Conservation (phyloP, 1,140 invertebrate species). For the Drosophila willistoni region DNA sequence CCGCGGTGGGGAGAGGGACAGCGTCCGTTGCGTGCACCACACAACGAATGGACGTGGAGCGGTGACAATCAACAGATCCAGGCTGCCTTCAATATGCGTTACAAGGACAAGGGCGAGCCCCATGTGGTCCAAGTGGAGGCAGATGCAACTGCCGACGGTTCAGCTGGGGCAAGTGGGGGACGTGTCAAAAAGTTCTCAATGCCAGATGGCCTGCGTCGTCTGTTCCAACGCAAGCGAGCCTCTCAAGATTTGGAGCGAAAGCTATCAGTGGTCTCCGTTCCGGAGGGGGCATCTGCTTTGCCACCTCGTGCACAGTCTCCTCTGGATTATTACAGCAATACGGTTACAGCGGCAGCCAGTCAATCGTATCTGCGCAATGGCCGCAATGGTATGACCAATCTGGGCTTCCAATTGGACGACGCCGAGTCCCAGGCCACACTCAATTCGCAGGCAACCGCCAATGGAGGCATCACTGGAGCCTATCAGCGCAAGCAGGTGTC, state of each 20-base stretch:
- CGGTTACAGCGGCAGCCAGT: slow-evolving; percentile 83
- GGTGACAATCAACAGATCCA: slow-evolving; percentile 82
- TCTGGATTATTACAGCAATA: slow-evolving; percentile 75
- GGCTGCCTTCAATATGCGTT: slow-evolving; percentile 76
- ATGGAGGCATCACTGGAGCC: slow-evolving; percentile 21
- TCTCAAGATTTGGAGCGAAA: slow-evolving; percentile 76
- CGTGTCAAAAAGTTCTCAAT: slow-evolving; percentile 80
- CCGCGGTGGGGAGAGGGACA: slow-evolving; percentile 45
- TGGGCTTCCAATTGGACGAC: slow-evolving; percentile 65
- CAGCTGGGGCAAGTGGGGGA: slow-evolving; percentile 35
- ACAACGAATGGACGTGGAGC: slow-evolving; percentile 82
- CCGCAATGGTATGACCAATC: slow-evolving; percentile 50
- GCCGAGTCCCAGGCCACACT: slow-evolving; percentile 36
- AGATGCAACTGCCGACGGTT: slow-evolving; percentile 38
- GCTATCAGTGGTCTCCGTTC: slow-evolving; percentile 73
- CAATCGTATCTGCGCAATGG: slow-evolving; percentile 65
- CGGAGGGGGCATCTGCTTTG: slow-evolving; percentile 58
- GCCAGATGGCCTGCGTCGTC: slow-evolving; percentile 73
- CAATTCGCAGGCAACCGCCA: slow-evolving; percentile 15
- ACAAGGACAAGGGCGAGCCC: slow-evolving; percentile 45
- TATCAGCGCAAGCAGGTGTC: slow-evolving; percentile 59
- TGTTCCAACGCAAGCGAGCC: slow-evolving; percentile 69
- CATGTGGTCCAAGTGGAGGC: slow-evolving; percentile 65
- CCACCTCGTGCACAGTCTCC: slow-evolving; percentile 43
- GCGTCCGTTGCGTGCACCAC: slow-evolving; percentile 42